A percentile compares a stretch with the other conserved stretches of the same genome.
These are phyloP conservation scores for Ochropacha duplaris DNA, from an alignment of 2,888 invertebrate species.

Conservation along the genomic window DNA sequence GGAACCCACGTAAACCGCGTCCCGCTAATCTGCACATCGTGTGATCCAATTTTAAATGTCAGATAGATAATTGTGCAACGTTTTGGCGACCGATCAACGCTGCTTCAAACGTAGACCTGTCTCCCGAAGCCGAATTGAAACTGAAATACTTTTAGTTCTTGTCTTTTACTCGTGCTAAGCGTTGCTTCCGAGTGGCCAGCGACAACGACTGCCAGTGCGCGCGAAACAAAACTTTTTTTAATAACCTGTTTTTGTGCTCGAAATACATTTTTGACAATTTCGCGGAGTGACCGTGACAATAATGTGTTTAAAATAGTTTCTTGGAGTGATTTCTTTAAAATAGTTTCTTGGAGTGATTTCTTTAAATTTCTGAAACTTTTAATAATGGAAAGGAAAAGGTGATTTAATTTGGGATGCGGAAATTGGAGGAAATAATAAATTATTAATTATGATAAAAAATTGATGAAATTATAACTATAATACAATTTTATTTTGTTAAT, in stretches of 20 bases:
- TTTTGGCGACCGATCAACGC: slow-evolving; percentile 72
- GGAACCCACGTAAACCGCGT: slow-evolving; percentile 15
- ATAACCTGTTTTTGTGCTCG: slow-evolving; percentile 27
- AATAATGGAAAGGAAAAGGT: slow-evolving; percentile 77
- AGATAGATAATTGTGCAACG: slow-evolving; percentile 81
- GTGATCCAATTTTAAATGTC: slow-evolving; percentile 82
- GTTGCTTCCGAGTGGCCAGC: slow-evolving; percentile 1
- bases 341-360: too few species aligned
- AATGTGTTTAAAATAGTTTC: slow-evolving; percentile 35
- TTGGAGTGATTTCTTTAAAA: slow-evolving; percentile 23
- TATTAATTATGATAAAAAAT: too few species aligned
- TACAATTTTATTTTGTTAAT: too few species aligned
- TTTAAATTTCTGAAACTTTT: slow-evolving; percentile 18
- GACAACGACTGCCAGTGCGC: slow-evolving; percentile 25
- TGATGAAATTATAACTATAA: too few species aligned
- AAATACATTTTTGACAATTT: slow-evolving; percentile 31
- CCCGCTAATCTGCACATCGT: slow-evolving; percentile 52
- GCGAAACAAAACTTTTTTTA: slow-evolving; percentile 20
- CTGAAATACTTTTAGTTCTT: slow-evolving; percentile 60
- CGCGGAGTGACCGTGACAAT: slow-evolving; percentile 32
- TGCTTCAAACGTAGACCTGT: slow-evolving; percentile 49
- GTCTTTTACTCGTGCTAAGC: slow-evolving; percentile 33
- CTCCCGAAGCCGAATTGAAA: slow-evolving; percentile 31
- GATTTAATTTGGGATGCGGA: slow-evolving; percentile 42
- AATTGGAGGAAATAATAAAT: slow-evolving; percentile 5